phyloP scores from a whole-genome alignment of 1,140 invertebrate genomes.

The Probaryconus sp. region DNA sequence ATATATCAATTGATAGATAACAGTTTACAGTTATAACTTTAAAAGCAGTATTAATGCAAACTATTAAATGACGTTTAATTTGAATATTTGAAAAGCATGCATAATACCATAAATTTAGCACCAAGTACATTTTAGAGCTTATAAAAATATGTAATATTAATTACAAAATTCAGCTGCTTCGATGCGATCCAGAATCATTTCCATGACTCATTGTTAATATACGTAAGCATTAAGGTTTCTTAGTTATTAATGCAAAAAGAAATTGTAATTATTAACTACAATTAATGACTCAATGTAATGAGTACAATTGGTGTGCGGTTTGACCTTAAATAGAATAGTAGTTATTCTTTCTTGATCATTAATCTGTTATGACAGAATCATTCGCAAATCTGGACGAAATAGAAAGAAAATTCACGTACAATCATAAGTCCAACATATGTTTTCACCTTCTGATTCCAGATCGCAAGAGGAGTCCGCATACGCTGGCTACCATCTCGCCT shows the following conservation, averaged over 20 bases:
- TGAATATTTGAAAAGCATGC: slow-evolving; percentile 44
- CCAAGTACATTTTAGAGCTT: slow-evolving; percentile 45
- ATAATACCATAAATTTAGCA: slow-evolving; percentile 44
- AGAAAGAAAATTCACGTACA: slow-evolving; percentile 42
- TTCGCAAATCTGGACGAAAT: slow-evolving; percentile 50
- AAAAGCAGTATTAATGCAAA: slow-evolving; percentile 25
- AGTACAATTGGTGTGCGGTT: slow-evolving; percentile 33
- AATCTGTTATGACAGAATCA: slow-evolving; percentile 23
- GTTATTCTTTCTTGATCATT: slow-evolving; percentile 6
- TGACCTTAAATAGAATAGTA: slow-evolving; percentile 28
- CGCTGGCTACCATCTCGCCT: slow-evolving; percentile 98
- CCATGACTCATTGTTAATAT: slow-evolving; percentile 45
- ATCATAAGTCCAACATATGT: slow-evolving; percentile 74
- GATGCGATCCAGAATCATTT: slow-evolving; percentile 71
- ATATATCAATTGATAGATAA: slow-evolving; percentile 28
- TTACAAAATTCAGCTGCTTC: slow-evolving; percentile 59
- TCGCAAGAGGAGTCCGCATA: slow-evolving; percentile 92
- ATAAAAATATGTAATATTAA: slow-evolving; percentile 41
- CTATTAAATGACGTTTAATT: slow-evolving; percentile 28
- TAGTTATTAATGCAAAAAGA: slow-evolving; percentile 8
- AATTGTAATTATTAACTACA: slow-evolving; percentile 2
- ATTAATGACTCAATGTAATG: slow-evolving; percentile 15
- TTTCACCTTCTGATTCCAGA: slow-evolving; percentile 82
- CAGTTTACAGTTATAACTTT: slow-evolving; percentile 33
- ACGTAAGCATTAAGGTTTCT: slow-evolving; percentile 17